phyloP scores from a whole-genome alignment of 1,140 invertebrate genomes.

The Zaprionus davidi region DNA sequence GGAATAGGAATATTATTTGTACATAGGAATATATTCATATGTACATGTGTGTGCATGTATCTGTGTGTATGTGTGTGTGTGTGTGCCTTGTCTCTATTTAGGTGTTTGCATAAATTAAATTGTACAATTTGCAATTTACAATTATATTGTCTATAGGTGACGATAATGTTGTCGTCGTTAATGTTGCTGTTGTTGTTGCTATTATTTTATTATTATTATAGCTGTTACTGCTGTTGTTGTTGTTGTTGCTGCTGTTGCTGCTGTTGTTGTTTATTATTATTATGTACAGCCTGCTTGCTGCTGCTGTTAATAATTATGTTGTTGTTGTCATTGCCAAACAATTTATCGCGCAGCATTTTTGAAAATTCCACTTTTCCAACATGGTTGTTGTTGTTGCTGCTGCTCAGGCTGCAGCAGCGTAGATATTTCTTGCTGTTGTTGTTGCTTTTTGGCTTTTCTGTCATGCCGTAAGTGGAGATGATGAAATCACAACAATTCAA shows the following conservation, averaged over 20 bases:
- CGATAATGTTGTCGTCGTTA: slow-evolving; percentile 72
- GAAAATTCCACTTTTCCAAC: slow-evolving; percentile 79
- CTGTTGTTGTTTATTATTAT: slow-evolving; percentile 63
- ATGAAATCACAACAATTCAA: slow-evolving; percentile 83
- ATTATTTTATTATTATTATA: slow-evolving; percentile 62
- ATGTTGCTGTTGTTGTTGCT: slow-evolving; percentile 37
- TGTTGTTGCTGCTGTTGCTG: slow-evolving; percentile 19
- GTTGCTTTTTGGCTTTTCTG: slow-evolving; percentile 73
- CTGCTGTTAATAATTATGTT: slow-evolving; percentile 74
- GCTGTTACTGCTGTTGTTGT: slow-evolving; percentile 20
- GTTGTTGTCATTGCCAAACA: slow-evolving; percentile 65
- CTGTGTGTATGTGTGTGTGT: not conserved
- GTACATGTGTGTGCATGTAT: not conserved
- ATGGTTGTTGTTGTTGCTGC: slow-evolving; percentile 43
- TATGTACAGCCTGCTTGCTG: slow-evolving; percentile 47
- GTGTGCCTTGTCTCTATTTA: slow-evolving; percentile 46
- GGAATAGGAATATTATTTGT: not conserved
- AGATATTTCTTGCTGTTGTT: slow-evolving; percentile 26
- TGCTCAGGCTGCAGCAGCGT: slow-evolving; percentile 16
- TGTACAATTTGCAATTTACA: slow-evolving; percentile 70
- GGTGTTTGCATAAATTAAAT: slow-evolving; percentile 73
- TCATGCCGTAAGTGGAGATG: slow-evolving; percentile 78
- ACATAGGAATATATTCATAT: not conserved
- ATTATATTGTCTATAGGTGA: slow-evolving; percentile 81
- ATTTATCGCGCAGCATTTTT: slow-evolving; percentile 62